These are phyloP conservation scores for Arrhopalites spinosus DNA, from an alignment of 2,888 invertebrate genomes.

Conservation along the genomic window DNA sequence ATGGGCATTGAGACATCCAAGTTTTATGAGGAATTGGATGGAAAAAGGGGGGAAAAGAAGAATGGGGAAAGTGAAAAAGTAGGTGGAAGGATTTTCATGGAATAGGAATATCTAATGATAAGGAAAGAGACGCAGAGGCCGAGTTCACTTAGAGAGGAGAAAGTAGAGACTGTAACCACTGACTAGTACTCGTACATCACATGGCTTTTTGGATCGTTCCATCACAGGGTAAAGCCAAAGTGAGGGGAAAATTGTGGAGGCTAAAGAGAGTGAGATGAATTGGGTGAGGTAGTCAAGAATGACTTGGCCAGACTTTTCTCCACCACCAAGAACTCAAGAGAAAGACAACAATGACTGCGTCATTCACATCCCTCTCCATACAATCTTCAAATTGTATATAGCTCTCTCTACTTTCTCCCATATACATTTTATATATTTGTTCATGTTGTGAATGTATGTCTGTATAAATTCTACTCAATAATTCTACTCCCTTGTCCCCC, in stretches of 20 bases:
- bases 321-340: not conserved
- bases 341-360: not conserved
- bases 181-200: not conserved
- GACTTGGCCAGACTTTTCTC: not conserved
- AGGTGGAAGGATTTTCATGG: conserved; percentile 18
- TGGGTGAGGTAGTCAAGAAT: not conserved
- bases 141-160: not conserved
- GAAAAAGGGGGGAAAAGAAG: not conserved
- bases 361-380: not conserved
- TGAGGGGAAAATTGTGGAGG: no score
- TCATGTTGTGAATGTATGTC: no score
- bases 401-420: no score
- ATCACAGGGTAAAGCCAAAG: no score
- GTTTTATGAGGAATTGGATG: no score
- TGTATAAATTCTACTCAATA: no score
- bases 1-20: no score
- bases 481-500: no score
- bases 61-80: not conserved
- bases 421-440: no score
- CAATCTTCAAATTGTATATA: no score
- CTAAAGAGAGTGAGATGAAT: not conserved
- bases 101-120: conserved; percentile 15
- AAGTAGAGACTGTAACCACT: not conserved
- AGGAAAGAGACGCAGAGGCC: not conserved
- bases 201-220: not conserved